A percentile compares a stretch with the other conserved stretches of the same genome.
Conservation (phyloP, 2,113 vertebrate genomes). For the Perca schrenkii region DNA sequence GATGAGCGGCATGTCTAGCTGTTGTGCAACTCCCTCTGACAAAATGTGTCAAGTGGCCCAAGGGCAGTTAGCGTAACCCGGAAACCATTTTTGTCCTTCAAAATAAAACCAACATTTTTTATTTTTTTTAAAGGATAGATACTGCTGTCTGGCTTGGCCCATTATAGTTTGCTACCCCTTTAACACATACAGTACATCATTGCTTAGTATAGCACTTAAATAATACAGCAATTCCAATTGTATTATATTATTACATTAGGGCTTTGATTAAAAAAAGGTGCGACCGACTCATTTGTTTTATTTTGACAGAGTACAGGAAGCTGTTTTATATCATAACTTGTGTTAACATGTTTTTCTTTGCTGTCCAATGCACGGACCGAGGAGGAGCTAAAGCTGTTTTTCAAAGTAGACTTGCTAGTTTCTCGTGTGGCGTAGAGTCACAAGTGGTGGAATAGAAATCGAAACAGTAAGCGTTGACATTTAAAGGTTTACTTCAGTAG, state of each 20-base stretch:
- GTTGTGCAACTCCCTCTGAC: conserved; percentile 21
- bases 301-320: conserved; percentile 33
- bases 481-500: neutral
- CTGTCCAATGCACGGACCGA: conserved; percentile 4
- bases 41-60: neutral
- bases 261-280: neutral
- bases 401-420: conserved; percentile 33
- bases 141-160: neutral
- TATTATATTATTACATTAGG: neutral
- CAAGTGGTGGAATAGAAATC: conserved; percentile 11
- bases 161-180: neutral
- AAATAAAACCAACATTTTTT: conserved; percentile 7
- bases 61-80: neutral
- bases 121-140: neutral
- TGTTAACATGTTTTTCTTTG: neutral
- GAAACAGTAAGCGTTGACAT: conserved; percentile 19
- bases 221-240: no score
- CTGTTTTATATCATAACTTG: neutral
- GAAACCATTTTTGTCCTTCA: neutral
- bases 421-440: neutral
- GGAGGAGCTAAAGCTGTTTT: conserved; percentile 44
- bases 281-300: neutral
- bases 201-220: neutral
- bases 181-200: neutral
- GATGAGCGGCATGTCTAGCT: conserved; percentile 34